phyloP scores from a whole-genome alignment of 2,113 vertebrate species.

The Oncorhynchus tshawytscha region DNA sequence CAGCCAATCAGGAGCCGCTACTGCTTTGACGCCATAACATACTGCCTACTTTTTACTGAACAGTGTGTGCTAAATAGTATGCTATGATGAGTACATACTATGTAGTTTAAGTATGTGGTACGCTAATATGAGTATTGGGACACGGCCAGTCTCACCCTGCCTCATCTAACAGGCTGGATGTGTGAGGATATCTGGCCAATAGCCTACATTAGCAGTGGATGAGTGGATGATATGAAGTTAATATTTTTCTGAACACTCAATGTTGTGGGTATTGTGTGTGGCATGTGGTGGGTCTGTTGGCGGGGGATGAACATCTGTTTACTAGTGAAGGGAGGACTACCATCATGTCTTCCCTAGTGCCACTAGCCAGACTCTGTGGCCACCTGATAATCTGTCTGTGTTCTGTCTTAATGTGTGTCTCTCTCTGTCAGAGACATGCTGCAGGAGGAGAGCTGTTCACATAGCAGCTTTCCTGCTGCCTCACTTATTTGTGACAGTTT shows the following conservation, averaged over 20 bases:
- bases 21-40: too few species aligned
- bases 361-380: background rate
- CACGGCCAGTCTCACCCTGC: background rate
- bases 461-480: background rate
- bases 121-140: too few species aligned
- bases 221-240: background rate
- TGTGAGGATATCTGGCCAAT: constrained; percentile 5
- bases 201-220: constrained; percentile 7
- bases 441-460: background rate
- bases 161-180: too few species aligned
- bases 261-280: constrained; percentile 32
- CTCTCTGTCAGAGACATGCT: constrained; percentile 9
- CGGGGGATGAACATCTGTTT: constrained; percentile 35
- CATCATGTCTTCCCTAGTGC: constrained; percentile 14
- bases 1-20: too few species aligned
- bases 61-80: too few species aligned
- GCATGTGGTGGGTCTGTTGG: constrained; percentile 23
- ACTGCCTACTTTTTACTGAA: too few species aligned
- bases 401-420: background rate
- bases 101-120: too few species aligned
- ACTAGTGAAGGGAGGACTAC: background rate
- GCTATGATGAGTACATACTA: too few species aligned
- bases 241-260: constrained; percentile 11
- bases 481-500: constrained; percentile 28
- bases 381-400: background rate